phyloP scores from a whole-genome alignment of 2,113 vertebrate species.

The Sapajus apella region DNA sequence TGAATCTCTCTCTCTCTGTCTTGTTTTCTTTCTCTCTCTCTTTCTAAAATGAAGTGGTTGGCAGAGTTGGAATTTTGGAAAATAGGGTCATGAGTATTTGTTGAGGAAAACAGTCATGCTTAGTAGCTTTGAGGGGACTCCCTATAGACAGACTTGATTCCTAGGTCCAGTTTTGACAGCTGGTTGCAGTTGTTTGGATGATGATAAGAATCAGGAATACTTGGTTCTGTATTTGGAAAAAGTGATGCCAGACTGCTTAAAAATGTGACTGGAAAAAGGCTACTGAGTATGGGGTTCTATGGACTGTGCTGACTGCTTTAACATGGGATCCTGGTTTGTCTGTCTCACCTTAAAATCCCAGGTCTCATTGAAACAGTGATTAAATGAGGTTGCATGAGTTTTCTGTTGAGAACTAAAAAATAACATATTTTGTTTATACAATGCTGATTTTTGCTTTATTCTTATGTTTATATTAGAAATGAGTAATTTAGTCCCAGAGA shows the following conservation, averaged over 20 bases:
- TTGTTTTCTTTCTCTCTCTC: neutral
- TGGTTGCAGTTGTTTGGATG: conserved; percentile 76
- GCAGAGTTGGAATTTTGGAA: neutral
- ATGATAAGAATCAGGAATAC: conserved; percentile 65
- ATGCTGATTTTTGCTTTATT: conserved; percentile 57
- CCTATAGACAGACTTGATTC: neutral
- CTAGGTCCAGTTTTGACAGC: conserved; percentile 76
- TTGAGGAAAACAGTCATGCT: neutral
- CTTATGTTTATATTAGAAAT: conserved; percentile 71
- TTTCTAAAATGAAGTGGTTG: neutral
- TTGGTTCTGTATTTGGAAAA: conserved; percentile 67
- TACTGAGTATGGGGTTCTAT: neutral
- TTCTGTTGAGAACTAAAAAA: conserved; percentile 49
- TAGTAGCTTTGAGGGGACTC: neutral
- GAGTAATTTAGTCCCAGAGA: conserved; percentile 54
- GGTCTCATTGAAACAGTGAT: neutral
- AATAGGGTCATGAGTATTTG: neutral
- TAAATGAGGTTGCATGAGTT: neutral
- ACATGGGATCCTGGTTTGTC: neutral
- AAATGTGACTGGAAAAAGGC: conserved; percentile 60
- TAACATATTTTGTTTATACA: conserved; percentile 66
- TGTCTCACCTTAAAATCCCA: neutral
- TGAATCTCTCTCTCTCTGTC: conserved; percentile 34
- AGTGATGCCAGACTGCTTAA: neutral
- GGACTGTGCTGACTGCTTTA: neutral